phyloP scores from a whole-genome alignment of 2,888 invertebrate species.

The Metellina segmentata region DNA sequence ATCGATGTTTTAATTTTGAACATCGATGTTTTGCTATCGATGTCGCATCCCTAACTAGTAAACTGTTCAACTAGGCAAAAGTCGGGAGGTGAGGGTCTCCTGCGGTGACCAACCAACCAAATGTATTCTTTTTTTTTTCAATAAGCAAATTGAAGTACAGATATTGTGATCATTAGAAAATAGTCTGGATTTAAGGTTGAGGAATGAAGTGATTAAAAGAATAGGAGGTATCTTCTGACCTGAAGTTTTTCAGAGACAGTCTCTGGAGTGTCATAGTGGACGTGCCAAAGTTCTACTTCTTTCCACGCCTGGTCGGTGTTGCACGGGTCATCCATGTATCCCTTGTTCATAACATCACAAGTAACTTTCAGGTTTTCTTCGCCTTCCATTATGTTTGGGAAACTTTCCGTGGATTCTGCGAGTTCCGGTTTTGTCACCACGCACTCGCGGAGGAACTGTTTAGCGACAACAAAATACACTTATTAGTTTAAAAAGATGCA shows the following conservation, averaged over 20 bases:
- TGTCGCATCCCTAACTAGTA: too few relatives aligned
- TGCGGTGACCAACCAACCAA: too few relatives aligned
- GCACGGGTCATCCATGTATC: conserved; percentile 81
- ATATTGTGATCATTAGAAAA: too few relatives aligned
- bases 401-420: conserved; percentile 53
- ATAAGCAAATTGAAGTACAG: too few relatives aligned
- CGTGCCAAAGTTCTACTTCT: conserved; percentile 79
- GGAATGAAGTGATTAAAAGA: too few relatives aligned
- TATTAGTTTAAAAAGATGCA: not conserved
- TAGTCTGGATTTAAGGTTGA: too few relatives aligned
- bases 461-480: not conserved
- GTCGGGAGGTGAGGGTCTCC: too few relatives aligned
- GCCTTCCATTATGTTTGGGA: not conserved
- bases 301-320: conserved; percentile 80
- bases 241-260: conserved; percentile 64
- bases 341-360: conserved; percentile 73
- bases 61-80: too few relatives aligned
- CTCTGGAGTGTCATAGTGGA: conserved; percentile 77
- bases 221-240: conserved; percentile 8
- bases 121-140: too few relatives aligned
- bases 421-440: conserved; percentile 42
- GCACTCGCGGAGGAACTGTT: conserved; percentile 61
- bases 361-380: conserved; percentile 35
- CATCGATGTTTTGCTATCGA: too few relatives aligned
- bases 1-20: too few relatives aligned